Percentiles rank a stretch among this genome's conserved stretches.
phyloP scores from a whole-genome alignment of 2,113 vertebrate genomes.

The Alosa alosa region DNA sequence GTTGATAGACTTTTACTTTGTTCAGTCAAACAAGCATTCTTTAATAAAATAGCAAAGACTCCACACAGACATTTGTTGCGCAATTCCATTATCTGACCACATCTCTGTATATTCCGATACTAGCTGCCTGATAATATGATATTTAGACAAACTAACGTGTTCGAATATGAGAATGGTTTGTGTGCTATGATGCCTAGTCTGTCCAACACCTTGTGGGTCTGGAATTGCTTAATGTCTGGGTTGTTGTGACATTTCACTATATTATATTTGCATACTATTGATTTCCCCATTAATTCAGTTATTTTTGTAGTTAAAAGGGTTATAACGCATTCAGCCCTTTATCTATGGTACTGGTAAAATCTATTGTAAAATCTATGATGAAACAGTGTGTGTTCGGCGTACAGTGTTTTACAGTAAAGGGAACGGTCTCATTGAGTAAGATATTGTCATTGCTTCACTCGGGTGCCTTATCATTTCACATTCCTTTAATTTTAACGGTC shows the following conservation, averaged over 20 bases:
- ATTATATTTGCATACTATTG: not conserved
- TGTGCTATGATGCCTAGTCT: not conserved
- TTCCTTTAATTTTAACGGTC: not conserved
- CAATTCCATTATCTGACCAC: not conserved
- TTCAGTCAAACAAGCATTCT: not conserved
- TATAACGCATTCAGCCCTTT: not conserved
- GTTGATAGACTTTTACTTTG: not conserved
- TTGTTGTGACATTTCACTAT: not conserved
- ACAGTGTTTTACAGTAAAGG: not conserved
- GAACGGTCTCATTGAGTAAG: not conserved
- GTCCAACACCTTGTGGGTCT: not conserved
- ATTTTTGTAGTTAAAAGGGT: not conserved
- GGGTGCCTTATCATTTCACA: not conserved
- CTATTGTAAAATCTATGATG: not conserved
- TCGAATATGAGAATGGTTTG: not conserved
- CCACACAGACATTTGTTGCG: not conserved
- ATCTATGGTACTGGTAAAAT: not conserved
- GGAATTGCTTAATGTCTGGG: not conserved
- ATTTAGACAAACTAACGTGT: not conserved
- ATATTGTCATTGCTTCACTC: not conserved
- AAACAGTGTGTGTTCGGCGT: not conserved
- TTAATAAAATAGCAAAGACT: not conserved
- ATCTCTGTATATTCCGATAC: not conserved
- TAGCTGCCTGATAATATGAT: not conserved
- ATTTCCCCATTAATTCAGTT: not conserved